Evolutionary conservation across 2,797 vertebrate species (phyloP).

Genomic region (Hypotaenidia okinawae): DNA sequence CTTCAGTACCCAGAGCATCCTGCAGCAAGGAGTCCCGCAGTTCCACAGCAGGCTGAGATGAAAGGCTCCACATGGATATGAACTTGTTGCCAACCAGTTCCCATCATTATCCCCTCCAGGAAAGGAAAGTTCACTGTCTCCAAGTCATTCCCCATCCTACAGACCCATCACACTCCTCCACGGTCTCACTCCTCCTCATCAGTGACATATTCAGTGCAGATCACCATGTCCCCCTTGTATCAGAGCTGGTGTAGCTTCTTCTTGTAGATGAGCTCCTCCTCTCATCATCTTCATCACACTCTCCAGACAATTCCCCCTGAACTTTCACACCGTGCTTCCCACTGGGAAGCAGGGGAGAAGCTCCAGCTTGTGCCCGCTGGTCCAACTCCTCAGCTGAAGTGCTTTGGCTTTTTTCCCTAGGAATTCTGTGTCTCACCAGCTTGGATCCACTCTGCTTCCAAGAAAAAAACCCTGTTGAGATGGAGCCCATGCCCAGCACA

Average conservation of each 20-base stretch:
- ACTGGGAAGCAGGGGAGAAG: not conserved
- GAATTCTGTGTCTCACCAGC: not conserved
- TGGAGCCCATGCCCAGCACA: rapidly evolving
- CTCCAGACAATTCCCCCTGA: not conserved
- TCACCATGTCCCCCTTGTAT: not conserved
- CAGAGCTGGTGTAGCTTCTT: not conserved
- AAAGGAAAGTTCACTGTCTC: not conserved
- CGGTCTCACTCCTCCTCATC: not conserved
- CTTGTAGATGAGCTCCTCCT: not conserved
- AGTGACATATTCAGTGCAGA: rapidly evolving
- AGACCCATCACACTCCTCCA: not conserved
- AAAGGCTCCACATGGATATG: not conserved
- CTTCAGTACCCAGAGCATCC: not conserved
- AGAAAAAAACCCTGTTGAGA: not conserved
- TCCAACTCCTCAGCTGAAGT: not conserved
- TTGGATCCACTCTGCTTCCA: not conserved
- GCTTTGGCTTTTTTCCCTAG: not conserved
- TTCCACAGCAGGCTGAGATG: not conserved
- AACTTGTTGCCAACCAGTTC: not conserved
- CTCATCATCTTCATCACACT: not conserved
- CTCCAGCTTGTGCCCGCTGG: not conserved
- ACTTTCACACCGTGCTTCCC: not conserved
- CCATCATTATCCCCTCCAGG: not conserved
- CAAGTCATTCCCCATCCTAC: not conserved
- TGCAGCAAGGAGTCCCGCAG: rapidly evolving